Percentiles rank a stretch among this genome's conserved stretches.
These are phyloP conservation scores for Hippolais icterina DNA, from an alignment of 2,113 vertebrate genomes.

Conservation along the genomic window DNA sequence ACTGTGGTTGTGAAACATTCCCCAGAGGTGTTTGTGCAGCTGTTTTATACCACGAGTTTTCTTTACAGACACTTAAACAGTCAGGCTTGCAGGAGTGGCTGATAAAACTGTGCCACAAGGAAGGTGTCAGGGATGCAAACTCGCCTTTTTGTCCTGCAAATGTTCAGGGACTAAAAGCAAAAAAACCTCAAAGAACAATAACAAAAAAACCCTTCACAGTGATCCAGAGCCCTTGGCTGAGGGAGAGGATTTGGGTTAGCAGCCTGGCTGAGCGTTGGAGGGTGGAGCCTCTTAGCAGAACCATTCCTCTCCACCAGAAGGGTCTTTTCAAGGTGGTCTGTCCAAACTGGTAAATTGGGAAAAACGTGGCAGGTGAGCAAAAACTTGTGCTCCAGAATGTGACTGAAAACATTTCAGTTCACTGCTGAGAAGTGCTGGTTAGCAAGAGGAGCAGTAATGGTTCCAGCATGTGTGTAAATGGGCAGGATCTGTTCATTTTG, in stretches of 20 bases:
- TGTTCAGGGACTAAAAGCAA: not conserved
- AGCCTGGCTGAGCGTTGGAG: not conserved
- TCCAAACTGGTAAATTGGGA: not conserved
- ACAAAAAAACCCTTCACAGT: too few species aligned
- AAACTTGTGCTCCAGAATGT: not conserved
- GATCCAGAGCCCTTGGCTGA: not conserved
- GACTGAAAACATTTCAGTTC: not conserved
- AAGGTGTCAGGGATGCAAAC: not conserved
- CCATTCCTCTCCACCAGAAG: not conserved
- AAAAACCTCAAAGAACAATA: not conserved
- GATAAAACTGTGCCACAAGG: not conserved
- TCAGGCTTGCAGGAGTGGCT: not conserved
- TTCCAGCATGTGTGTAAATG: accelerated
- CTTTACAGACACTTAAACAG: not conserved
- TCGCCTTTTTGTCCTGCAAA: not conserved
- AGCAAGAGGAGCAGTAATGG: not conserved
- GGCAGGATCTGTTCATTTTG: not conserved
- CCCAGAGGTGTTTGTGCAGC: not conserved
- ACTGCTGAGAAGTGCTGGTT: not conserved
- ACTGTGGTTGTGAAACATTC: not conserved
- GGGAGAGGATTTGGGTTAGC: not conserved
- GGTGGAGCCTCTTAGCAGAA: not conserved
- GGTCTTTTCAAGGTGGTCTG: not conserved
- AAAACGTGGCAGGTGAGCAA: not conserved
- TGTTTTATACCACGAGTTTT: not conserved